phyloP scores from a whole-genome alignment of 2,888 invertebrate species.

The Pteria penguin region DNA sequence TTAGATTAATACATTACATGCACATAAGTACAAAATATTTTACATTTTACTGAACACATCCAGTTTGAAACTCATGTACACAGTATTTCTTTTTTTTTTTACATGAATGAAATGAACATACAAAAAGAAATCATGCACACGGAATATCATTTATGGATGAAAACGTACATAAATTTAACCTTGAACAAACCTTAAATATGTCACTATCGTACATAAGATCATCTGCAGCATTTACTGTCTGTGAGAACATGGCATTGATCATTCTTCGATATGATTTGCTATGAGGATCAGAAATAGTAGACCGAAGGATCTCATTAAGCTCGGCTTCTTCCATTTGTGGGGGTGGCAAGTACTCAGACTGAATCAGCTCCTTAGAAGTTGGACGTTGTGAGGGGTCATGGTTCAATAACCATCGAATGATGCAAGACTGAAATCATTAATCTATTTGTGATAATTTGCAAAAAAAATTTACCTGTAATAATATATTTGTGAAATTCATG shows the following conservation, averaged over 20 bases:
- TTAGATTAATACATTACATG: too few species aligned
- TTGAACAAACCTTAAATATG: slow-evolving; percentile 72
- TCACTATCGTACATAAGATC: slow-evolving; percentile 91
- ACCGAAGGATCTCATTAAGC: slow-evolving; percentile 88
- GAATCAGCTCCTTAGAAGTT: slow-evolving; percentile 90
- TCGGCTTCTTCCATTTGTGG: slow-evolving; percentile 91
- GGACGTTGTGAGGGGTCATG: slow-evolving; percentile 92
- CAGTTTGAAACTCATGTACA: too few species aligned
- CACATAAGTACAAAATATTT: too few species aligned
- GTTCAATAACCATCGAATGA: slow-evolving; percentile 87
- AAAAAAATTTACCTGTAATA: too few species aligned
- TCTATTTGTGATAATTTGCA: too few species aligned
- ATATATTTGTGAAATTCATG: too few species aligned
- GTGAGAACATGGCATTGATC: slow-evolving; percentile 80
- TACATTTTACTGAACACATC: too few species aligned
- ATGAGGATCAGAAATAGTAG: slow-evolving; percentile 90
- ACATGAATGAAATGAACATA: too few species aligned
- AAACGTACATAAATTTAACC: neutral
- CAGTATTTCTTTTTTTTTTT: too few species aligned
- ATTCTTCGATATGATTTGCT: slow-evolving; percentile 87
- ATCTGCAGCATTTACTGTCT: slow-evolving; percentile 84
- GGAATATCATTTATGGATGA: too few species aligned
- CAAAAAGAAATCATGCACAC: too few species aligned
- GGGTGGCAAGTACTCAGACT: slow-evolving; percentile 91
- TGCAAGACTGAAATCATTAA: slow-evolving; percentile 60